phyloP scores from a whole-genome alignment of 2,113 vertebrate species.

The Xiphias gladius region DNA sequence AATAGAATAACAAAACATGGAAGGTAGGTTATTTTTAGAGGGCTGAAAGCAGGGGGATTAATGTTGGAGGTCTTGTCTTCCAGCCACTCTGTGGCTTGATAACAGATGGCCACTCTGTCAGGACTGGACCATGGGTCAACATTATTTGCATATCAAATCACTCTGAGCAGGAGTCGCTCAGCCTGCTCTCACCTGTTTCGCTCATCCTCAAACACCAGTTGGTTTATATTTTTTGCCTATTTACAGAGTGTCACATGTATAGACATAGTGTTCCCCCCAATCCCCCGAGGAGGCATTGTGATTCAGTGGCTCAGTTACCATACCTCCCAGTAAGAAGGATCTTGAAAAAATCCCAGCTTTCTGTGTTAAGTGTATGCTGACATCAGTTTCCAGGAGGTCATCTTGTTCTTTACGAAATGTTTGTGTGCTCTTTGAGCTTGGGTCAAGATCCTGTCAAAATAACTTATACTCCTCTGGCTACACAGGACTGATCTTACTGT shows the following conservation, averaged over 20 bases:
- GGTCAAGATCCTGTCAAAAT: slow-evolving; percentile 6
- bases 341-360: not conserved
- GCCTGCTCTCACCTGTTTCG: slow-evolving; percentile 60
- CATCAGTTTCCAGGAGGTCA: not conserved
- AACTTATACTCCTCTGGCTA: not conserved
- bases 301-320: not conserved
- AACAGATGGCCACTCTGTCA: slow-evolving; percentile 78
- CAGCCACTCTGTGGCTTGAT: slow-evolving; percentile 56
- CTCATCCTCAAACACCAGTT: slow-evolving; percentile 25
- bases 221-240: slow-evolving; percentile 3
- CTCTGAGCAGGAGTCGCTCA: slow-evolving; percentile 53
- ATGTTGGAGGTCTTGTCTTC: slow-evolving; percentile 56
- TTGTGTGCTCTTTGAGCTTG: not conserved
- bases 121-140: slow-evolving; percentile 68
- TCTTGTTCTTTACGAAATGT: slow-evolving; percentile 19
- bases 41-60: slow-evolving; percentile 40
- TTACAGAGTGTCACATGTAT: not conserved
- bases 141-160: slow-evolving; percentile 77
- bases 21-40: slow-evolving; percentile 58
- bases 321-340: not conserved
- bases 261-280: not conserved
- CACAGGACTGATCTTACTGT: not conserved
- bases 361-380: slow-evolving; percentile 1
- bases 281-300: not conserved
- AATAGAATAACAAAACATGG: slow-evolving; percentile 23